Evolutionary conservation across 2,113 vertebrate genomes (phyloP), one percentile per base, ranked within the genome.

Genomic region (Parotia lawesii): DNA sequence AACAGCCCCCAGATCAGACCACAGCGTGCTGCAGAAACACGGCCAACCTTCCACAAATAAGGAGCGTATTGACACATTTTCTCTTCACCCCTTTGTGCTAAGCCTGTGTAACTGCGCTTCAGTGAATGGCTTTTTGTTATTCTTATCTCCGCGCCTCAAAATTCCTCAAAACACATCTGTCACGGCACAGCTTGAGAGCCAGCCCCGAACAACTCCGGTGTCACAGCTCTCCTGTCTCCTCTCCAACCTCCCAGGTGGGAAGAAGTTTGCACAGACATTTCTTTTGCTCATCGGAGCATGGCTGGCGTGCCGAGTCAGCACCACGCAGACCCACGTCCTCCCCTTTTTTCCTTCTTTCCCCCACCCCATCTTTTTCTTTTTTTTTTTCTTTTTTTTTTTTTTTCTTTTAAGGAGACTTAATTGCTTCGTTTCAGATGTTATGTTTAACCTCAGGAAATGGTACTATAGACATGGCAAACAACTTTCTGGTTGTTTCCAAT

Each of bases 391-490:
- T 11, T 48, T 56, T 70, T 67, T 70, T 6, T 11, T 28, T 58
- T 48, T 56, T 64, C 71, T 75, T 79, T 76, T 14, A 19, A 73
- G 47, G 17, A 95, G 92, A 95, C 96, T 97, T 98, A 98, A 99
- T 98, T 98, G 98, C 98, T 98, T 98, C 98, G 89, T 98, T 98
- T 98, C 98, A 96, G 97, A 98, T 98, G 98, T 97, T 98, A 97
- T 98, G 98, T 98, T 98, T 99, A 98, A 99, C 97, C 96, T 99
- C 98, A 98, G 98, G 98, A 99, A 99, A 99, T 97, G 98, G 97
- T 97, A 95, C 98, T 98, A 97, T 97, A 98, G 98, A 97, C 97
- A 97, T 93, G 96, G 97, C 97, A 98, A 98, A 98, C 98, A 98
- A 97, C 97, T 98, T 97, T 97, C 97, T 97, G 97, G 96, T 96